Evolutionary conservation across 2,113 vertebrate genomes (phyloP).

Genomic region (Hemibagrus wyckioides): DNA sequence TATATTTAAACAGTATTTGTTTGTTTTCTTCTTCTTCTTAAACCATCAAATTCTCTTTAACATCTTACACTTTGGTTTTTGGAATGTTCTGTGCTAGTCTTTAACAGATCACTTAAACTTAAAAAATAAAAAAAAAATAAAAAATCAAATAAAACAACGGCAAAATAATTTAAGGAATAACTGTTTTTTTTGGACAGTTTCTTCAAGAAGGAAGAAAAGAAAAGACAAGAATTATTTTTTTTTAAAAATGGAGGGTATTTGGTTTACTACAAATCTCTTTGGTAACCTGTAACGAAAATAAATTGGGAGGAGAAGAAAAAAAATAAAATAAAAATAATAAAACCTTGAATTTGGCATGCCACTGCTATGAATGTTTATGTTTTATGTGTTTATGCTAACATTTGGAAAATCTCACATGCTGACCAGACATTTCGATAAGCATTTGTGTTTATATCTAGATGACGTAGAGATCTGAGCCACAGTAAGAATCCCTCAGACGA

Average conservation of each 20-base stretch:
- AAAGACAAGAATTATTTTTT: constrained; percentile 49
- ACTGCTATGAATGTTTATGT: constrained; percentile 67
- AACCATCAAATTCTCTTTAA: constrained; percentile 66
- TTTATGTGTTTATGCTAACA: constrained; percentile 58
- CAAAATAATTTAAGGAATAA: constrained; percentile 67
- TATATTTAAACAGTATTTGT: constrained; percentile 59
- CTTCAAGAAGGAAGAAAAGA: constrained; percentile 55
- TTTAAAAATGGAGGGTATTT: constrained; percentile 71
- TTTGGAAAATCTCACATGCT: constrained; percentile 67
- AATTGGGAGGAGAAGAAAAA: constrained; percentile 68
- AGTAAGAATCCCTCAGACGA: constrained; percentile 69
- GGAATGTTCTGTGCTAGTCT: constrained; percentile 75
- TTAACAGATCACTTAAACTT: constrained; percentile 56
- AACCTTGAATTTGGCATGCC: constrained; percentile 74
- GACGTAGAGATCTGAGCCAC: constrained; percentile 73
- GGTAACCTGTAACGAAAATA: constrained; percentile 84
- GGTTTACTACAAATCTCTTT: constrained; percentile 84
- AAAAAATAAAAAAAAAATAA: constrained; percentile 56
- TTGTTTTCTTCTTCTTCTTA: constrained; percentile 40
- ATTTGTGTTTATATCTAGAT: constrained; percentile 69
- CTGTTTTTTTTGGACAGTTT: constrained; percentile 71
- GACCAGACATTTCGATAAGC: constrained; percentile 71
- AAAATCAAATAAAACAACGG: constrained; percentile 49
- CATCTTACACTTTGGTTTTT: constrained; percentile 77
- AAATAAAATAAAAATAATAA: constrained; percentile 44